These are phyloP conservation scores for Petrocephalus zakoni DNA, from an alignment of 2,113 vertebrate species.

Conservation along the genomic window DNA sequence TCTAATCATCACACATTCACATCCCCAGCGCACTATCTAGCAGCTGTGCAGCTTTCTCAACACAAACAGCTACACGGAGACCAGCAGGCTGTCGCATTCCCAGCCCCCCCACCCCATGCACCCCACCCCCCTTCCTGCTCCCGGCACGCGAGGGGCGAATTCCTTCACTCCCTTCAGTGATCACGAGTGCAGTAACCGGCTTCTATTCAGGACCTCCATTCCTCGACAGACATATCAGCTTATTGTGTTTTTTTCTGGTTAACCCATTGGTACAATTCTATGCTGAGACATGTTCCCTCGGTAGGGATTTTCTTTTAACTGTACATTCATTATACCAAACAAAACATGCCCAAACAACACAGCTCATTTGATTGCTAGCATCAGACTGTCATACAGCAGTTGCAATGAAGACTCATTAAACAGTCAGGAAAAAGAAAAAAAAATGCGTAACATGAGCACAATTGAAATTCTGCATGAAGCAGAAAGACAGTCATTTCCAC, in stretches of 20 bases:
- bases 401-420: neutral
- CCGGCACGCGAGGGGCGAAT: neutral
- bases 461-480: neutral
- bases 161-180: neutral
- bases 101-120: neutral
- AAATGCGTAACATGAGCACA: neutral
- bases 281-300: neutral
- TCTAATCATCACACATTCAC: slow-evolving; percentile 61
- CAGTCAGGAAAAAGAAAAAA: neutral
- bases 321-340: neutral
- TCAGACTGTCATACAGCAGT: neutral
- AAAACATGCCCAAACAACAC: neutral
- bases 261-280: neutral
- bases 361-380: neutral
- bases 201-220: neutral
- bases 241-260: neutral
- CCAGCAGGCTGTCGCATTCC: neutral
- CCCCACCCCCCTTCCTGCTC: slow-evolving; percentile 21
- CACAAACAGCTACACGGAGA: slow-evolving; percentile 18
- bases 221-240: neutral
- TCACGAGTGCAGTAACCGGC: neutral
- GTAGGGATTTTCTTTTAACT: neutral
- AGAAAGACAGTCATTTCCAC: neutral
- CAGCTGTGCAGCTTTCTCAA: slow-evolving; percentile 34
- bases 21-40: slow-evolving; percentile 42